Percentiles rank a stretch among this genome's conserved stretches.
These are phyloP conservation scores for Ameiurus melas DNA, from an alignment of 2,113 vertebrate genomes.

Conservation along the genomic window DNA sequence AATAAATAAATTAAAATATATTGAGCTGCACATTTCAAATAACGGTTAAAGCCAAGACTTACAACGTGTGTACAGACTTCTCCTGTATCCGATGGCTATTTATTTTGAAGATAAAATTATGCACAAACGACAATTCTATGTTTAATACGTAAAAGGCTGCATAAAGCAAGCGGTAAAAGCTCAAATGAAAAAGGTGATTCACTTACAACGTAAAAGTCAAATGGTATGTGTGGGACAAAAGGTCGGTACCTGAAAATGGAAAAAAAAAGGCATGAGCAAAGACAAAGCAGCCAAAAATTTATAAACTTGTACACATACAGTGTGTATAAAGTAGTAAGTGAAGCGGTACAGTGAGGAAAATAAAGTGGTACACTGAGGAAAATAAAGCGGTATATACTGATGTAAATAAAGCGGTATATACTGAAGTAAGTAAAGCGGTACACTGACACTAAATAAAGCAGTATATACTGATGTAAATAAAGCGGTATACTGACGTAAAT, in stretches of 20 bases:
- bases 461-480: neutral
- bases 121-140: neutral
- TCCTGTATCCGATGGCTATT: neutral
- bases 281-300: neutral
- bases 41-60: neutral
- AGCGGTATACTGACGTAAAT: too few species aligned
- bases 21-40: neutral
- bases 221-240: conserved; percentile 96
- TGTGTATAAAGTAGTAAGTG: neutral
- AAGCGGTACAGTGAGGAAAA: neutral
- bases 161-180: neutral
- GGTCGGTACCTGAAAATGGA: conserved; percentile 83
- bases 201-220: conserved; percentile 97
- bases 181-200: neutral
- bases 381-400: neutral
- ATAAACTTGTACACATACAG: neutral
- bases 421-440: too few species aligned
- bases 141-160: neutral
- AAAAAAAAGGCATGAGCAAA: neutral
- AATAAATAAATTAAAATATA: too few species aligned
- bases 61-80: neutral
- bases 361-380: neutral
- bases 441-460: neutral
- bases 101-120: neutral
- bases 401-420: neutral